Percentiles rank a stretch among this genome's conserved stretches.
Evolutionary conservation across 2,113 vertebrate genomes (phyloP).

Genomic region (Buteo buteo): DNA sequence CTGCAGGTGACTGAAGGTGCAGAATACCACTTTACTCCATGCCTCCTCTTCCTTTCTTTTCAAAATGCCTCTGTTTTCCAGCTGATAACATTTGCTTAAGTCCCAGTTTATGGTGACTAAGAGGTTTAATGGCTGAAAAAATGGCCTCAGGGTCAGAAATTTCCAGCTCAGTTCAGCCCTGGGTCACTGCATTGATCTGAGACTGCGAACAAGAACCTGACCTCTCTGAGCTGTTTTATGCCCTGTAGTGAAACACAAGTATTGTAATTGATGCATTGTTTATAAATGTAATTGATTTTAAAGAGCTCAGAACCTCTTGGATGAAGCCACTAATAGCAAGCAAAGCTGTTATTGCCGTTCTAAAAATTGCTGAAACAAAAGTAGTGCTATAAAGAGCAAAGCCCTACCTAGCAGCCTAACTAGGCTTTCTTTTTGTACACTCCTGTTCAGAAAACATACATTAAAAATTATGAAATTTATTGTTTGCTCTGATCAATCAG

Average conservation of each 20-base stretch:
- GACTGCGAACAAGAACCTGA: not conserved
- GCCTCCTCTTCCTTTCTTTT: not conserved
- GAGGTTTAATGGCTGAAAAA: not conserved
- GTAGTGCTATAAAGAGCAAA: not conserved
- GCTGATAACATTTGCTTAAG: not conserved
- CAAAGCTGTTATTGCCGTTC: not conserved
- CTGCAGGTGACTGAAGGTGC: not conserved
- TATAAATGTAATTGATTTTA: conserved; percentile 18
- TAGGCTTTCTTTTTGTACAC: not conserved
- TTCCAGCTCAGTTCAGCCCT: not conserved
- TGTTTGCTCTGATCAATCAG: not conserved
- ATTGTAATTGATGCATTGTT: not conserved
- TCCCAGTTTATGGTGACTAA: not conserved
- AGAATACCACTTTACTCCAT: not conserved
- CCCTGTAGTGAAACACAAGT: not conserved
- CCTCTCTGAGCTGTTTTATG: not conserved
- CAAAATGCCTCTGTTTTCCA: not conserved
- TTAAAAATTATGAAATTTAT: not conserved
- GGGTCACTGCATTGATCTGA: not conserved
- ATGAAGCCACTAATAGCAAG: not conserved
- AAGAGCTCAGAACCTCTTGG: not conserved
- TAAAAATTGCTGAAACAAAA: not conserved
- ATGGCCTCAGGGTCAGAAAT: not conserved
- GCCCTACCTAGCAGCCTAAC: not conserved
- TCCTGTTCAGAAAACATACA: not conserved